Evolutionary conservation across 1,140 invertebrate genomes (phyloP).

Genomic region (Drosophila lini): DNA sequence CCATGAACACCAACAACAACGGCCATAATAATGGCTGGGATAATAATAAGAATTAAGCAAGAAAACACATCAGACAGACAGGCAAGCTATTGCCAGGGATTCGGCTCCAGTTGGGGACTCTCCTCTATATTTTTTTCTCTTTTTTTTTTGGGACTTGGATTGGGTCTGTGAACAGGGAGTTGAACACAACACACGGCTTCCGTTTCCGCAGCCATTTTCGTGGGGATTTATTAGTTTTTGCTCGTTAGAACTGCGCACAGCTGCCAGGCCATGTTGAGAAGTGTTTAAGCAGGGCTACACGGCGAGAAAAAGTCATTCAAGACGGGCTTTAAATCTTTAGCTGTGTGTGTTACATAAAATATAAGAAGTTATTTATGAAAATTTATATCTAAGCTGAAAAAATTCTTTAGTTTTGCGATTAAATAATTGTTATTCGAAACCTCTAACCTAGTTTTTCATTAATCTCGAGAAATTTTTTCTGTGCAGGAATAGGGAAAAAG

Average conservation of each 20-base stretch:
- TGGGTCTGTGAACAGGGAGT: conserved; percentile 40
- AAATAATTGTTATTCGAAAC: no score
- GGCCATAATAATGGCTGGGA: conserved; percentile 79
- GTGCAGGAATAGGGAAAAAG: conserved; percentile 16
- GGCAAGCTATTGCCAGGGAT: conserved; percentile 39
- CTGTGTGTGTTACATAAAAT: neutral
- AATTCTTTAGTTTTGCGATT: neutral
- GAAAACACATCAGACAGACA: conserved; percentile 77
- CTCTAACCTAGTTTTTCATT: neutral
- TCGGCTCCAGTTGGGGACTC: conserved; percentile 28
- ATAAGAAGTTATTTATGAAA: neutral
- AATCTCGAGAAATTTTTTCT: neutral
- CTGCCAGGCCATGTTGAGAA: conserved; percentile 59
- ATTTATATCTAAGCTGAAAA: neutral
- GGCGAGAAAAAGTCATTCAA: neutral
- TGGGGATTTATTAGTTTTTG: conserved; percentile 84
- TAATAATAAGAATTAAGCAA: conserved; percentile 83
- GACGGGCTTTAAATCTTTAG: fast-evolving
- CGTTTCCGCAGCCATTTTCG: conserved; percentile 81
- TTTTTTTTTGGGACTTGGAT: conserved; percentile 30
- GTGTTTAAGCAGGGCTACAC: conserved; percentile 63
- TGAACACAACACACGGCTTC: conserved; percentile 75
- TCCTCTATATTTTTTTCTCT: conserved; percentile 16
- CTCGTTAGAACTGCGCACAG: conserved; percentile 80
- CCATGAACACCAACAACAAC: conserved; percentile 36